Conservation (phyloP, 1,140 invertebrate species). For the Zaprionus nigranus region DNA sequence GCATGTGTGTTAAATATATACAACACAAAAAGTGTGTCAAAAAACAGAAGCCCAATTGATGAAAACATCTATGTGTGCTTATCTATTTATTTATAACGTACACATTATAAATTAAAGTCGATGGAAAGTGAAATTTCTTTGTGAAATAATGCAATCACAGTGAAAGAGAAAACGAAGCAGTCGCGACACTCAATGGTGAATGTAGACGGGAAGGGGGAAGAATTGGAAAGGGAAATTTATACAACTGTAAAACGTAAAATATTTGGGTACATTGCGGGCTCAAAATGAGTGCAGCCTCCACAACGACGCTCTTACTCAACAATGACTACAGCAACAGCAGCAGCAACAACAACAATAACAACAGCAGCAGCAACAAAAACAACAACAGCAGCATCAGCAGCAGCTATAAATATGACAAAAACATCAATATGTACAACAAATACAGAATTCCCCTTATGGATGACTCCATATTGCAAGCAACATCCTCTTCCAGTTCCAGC, state of each 20-base stretch:
- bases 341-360: slow-evolving; percentile 27
- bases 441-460: slow-evolving; percentile 26
- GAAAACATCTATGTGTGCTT: slow-evolving; percentile 10
- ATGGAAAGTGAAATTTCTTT: slow-evolving; percentile 35
- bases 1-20: slow-evolving; percentile 4
- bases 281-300: slow-evolving; percentile 33
- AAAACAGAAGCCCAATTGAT: slow-evolving; percentile 24
- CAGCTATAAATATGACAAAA: slow-evolving; percentile 52
- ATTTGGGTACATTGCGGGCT: slow-evolving; percentile 22
- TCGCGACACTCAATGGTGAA: background rate
- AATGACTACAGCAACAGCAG: slow-evolving; percentile 17
- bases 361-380: slow-evolving; percentile 21
- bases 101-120: background rate
- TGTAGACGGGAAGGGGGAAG: too few species aligned
- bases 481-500: slow-evolving; percentile 11
- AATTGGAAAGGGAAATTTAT: slow-evolving; percentile 23
- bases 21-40: slow-evolving; percentile 25
- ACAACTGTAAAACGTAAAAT: slow-evolving; percentile 36
- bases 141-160: slow-evolving; percentile 34
- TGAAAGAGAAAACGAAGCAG: slow-evolving; percentile 49
- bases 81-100: slow-evolving; percentile 32
- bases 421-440: slow-evolving; percentile 45
- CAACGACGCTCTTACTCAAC: slow-evolving; percentile 13
- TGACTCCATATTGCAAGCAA: slow-evolving; percentile 23
- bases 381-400: slow-evolving; percentile 28